Evolutionary conservation across 1,140 invertebrate species (phyloP), one percentile per base, ranked within the genome.

Genomic region (Doryteuthis pealeii): DNA sequence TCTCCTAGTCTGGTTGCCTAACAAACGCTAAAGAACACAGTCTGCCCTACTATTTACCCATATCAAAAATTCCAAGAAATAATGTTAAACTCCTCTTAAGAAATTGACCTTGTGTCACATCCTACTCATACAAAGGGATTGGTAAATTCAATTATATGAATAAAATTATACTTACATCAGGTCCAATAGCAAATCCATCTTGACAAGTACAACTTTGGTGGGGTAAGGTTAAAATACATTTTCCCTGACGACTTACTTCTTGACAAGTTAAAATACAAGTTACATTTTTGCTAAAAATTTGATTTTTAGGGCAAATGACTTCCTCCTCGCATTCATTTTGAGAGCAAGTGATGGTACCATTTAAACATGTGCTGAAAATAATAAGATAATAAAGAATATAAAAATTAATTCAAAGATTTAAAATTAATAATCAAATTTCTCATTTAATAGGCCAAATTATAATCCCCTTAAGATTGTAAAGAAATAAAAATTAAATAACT

Each of bases 271-370:
- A 30, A 18, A 68, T 30, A 4, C 66, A 32, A 5, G 66, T 30
- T 33, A 68, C 30, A 68, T 68, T 68, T 33, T 31, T 32, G 22
- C 31, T 18, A 68, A 26, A 68, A 6, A 68, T 68, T 33, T 68
- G 66, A 31, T 68, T 68, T 22, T 68, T 68, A 0, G 66, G 66
- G 28, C 66, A 68, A 33, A 68, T 68, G 18, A 68, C 66, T 68
- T 68, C 32, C 18, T 32, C 66, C 10, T 68, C 26, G 18, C 54
- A 62, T 62, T 62, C 18, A n/a, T 12, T 28, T 62, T 62, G 18
- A 28, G 54, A 62, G 26, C 54, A 62, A n/a, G 10, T 62, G 54
- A 62, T n/a, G 18, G 12, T 62, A 22, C 54, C 54, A 62, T 62
- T 62, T 22, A 62, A 22, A 22, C 54, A 62, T 12, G 18, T 62